A percentile compares a stretch with the other conserved stretches of the same genome.
phyloP scores from a whole-genome alignment of 2,113 vertebrate genomes.

The Ahaetulla prasina region DNA sequence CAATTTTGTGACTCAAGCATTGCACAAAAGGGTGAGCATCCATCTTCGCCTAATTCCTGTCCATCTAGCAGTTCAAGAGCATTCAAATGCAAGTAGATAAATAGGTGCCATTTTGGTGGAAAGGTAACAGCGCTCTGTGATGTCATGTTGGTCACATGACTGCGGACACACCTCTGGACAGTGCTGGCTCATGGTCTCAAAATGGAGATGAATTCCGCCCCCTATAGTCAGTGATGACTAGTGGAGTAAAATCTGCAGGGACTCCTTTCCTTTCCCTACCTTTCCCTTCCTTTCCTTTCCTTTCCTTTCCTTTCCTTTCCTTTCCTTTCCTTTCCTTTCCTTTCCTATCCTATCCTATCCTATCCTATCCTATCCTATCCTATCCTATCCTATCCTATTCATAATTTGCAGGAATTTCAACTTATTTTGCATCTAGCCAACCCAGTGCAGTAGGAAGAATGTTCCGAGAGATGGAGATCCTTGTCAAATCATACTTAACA shows the following conservation, averaged over 20 bases:
- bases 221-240: not conserved
- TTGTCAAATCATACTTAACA: not conserved
- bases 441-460: not conserved
- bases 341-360: no score
- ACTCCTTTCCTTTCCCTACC: no score
- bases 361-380: no score
- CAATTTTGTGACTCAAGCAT: not conserved
- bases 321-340: no score
- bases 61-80: not conserved
- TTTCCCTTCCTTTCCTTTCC: no score
- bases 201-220: not conserved
- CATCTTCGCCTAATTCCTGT: not conserved
- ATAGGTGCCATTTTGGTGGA: not conserved
- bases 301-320: no score
- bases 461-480: not conserved
- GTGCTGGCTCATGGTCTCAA: not conserved
- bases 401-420: not conserved
- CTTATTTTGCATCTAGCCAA: not conserved
- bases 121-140: not conserved
- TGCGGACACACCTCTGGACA: not conserved
- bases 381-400: not conserved
- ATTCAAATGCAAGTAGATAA: not conserved
- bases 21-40: not conserved
- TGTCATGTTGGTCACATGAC: not conserved
- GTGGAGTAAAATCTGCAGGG: not conserved